Evolutionary conservation across 1,140 invertebrate genomes (phyloP), one percentile per base, ranked within the genome.

Genomic region (Oryzaephilus surinamensis): DNA sequence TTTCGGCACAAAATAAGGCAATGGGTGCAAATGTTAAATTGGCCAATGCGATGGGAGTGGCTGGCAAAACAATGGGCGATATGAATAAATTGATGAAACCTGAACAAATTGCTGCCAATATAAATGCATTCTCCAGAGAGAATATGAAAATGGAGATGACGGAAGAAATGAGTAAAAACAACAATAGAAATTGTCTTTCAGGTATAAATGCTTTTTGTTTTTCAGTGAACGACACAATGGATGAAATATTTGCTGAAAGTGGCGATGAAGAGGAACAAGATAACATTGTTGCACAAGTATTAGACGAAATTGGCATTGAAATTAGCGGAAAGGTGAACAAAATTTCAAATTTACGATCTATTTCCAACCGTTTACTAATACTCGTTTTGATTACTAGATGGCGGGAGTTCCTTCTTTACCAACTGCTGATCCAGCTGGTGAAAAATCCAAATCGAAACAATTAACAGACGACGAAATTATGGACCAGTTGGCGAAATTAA

Each of bases 281-380:
- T 53, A 76, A 77, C 29, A 78, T 95, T 67, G 79, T 96, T 3
- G 80, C 73, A 51, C 74, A 92, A 67, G 87, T 96, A 6, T 67
- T 96, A 5, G 91, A 94, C 72, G 91, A 96, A 68, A 95, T 96
- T 59, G 91, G 90, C 41, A 95, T 96, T 67, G 91, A 95, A 67
- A 82, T 93, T 34, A 81, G 83, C 48, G 84, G 84, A 57, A 88
- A 90, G 66, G 76, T 78, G 71, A 63, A 73, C 2, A 52, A 35
- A 38, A 46, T 24, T 70, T 72, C 6, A 77, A 71, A 50, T 52
- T 86, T 27, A n/a, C n/a, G n/a, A n/a, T n/a, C n/a, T n/a, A n/a
- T n/a, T n/a, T n/a, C n/a, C n/a, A n/a, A n/a, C n/a, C n/a, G n/a
- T n/a, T n/a, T n/a, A n/a, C n/a, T n/a, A n/a, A n/a, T n/a, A n/a